Percentiles rank a stretch among this genome's conserved stretches.
phyloP scores from a whole-genome alignment of 2,888 invertebrate species.

The Sinopyrophorus schimmeli region DNA sequence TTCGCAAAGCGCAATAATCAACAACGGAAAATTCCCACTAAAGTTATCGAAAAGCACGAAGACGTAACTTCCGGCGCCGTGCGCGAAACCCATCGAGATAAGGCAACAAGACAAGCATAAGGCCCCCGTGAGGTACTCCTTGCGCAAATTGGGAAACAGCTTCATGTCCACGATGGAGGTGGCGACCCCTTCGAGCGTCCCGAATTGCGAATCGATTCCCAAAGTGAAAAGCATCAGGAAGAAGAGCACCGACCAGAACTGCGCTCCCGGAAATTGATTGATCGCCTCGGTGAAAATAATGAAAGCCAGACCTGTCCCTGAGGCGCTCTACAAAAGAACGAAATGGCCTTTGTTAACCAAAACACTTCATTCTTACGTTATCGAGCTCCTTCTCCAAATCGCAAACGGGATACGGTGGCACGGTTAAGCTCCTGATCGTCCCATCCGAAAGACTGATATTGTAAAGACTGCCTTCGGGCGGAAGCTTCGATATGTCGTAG shows the following conservation, averaged over 20 bases:
- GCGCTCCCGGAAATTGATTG: constrained; percentile 95
- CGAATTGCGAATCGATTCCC: constrained; percentile 96
- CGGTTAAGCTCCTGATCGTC: constrained; percentile 60
- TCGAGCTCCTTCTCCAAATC: constrained; percentile 84
- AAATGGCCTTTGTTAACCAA: constrained; percentile 27
- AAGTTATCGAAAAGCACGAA: constrained; percentile 93
- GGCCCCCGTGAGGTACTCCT: constrained; percentile 83
- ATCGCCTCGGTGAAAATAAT: constrained; percentile 98
- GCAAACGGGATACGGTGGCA: constrained; percentile 74
- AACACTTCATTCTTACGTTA: constrained; percentile 70
- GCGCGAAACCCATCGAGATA: constrained; percentile 88
- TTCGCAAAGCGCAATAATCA: constrained; percentile 92
- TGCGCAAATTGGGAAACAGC: constrained; percentile 86
- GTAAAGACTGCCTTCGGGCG: constrained; percentile 61
- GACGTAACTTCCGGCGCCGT: constrained; percentile 91
- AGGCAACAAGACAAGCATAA: constrained; percentile 80
- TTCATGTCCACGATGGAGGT: constrained; percentile 96
- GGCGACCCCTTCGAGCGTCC: constrained; percentile 92
- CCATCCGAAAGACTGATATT: constrained; percentile 59
- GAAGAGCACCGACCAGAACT: constrained; percentile 94
- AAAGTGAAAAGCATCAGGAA: constrained; percentile 96
- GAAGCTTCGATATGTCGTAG: constrained; percentile 57
- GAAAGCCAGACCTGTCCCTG: constrained; percentile 94
- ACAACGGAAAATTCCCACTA: constrained; percentile 88
- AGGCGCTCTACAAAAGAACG: constrained; percentile 76